Conservation (phyloP, 2,113 vertebrate species). For the Phalacrocorax aristotelis region DNA sequence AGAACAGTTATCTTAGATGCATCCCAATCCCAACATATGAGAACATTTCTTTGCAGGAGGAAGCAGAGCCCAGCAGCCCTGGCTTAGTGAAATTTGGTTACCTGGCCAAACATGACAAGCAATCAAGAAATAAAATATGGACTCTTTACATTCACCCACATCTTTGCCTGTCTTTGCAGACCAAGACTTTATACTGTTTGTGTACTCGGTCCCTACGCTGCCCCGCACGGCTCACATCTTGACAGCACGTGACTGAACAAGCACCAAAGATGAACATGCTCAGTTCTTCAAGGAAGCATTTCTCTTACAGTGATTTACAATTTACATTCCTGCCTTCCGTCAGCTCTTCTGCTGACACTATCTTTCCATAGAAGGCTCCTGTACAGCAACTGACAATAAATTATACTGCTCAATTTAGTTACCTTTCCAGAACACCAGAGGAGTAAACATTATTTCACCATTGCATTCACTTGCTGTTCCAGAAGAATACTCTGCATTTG, state of each 20-base stretch:
- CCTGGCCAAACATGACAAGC: background rate
- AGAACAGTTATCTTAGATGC: background rate
- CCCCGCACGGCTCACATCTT: rapidly evolving
- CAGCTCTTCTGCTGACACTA: background rate
- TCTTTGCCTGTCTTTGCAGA: background rate
- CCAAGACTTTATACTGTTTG: background rate
- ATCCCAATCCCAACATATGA: background rate
- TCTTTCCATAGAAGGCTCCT: background rate
- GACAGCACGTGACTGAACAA: rapidly evolving
- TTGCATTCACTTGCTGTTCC: background rate
- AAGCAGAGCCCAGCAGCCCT: background rate
- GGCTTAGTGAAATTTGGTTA: background rate
- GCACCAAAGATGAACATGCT: rapidly evolving
- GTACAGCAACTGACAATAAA: background rate
- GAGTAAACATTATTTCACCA: background rate
- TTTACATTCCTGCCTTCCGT: background rate
- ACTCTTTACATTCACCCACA: background rate
- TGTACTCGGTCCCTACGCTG: background rate
- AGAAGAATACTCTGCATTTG: background rate
- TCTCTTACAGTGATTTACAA: background rate
- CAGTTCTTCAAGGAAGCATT: background rate
- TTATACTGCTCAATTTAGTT: background rate
- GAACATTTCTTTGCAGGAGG: background rate
- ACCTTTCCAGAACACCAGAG: background rate
- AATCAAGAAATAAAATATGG: background rate